Evolutionary conservation across 1,140 invertebrate genomes (phyloP).

Genomic region (Brachionus koreanus): DNA sequence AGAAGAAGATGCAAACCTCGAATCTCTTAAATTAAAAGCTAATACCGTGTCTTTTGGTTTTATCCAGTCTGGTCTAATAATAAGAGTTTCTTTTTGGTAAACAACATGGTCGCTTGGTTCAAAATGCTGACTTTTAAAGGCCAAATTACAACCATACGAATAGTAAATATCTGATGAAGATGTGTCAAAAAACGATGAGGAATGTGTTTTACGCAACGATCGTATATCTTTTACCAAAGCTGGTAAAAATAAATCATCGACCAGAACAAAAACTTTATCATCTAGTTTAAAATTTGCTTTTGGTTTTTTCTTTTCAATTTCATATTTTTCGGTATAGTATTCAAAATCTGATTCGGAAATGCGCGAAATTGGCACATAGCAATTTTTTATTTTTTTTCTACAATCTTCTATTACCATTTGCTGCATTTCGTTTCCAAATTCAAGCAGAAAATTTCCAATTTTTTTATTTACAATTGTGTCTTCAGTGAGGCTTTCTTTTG

Average conservation of each 20-base stretch:
- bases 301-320: neutral
- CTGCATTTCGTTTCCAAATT: neutral
- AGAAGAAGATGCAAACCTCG: neutral
- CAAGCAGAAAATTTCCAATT: neutral
- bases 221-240: neutral
- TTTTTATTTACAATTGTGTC: neutral
- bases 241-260: neutral
- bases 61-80: neutral
- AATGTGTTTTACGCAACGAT: neutral
- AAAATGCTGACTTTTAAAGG: neutral
- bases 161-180: neutral
- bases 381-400: neutral
- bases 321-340: neutral
- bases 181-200: neutral
- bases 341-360: neutral
- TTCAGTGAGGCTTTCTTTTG: neutral
- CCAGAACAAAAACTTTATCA: neutral
- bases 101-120: neutral
- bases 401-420: neutral
- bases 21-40: neutral
- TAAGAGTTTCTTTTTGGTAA: neutral
- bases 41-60: neutral
- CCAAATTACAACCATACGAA: neutral
- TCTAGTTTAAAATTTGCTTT: neutral
- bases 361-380: neutral